Conservation (phyloP, 2,113 vertebrate species). For the Silurus asotus region DNA sequence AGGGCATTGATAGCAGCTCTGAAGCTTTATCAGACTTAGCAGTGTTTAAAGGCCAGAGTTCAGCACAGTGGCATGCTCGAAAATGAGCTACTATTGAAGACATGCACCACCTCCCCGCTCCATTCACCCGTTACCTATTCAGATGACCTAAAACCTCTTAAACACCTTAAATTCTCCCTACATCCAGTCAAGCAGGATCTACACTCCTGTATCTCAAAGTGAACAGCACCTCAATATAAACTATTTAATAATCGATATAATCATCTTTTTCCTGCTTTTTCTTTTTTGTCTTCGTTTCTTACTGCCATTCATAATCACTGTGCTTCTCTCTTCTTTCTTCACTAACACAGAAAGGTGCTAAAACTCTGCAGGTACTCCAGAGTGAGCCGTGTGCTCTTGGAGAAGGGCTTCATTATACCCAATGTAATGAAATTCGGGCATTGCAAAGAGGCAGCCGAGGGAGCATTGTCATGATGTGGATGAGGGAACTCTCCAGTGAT, state of each 20-base stretch:
- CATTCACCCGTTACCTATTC: constrained; percentile 20
- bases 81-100: constrained; percentile 34
- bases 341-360: constrained; percentile 86
- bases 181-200: constrained; percentile 27
- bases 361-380: constrained; percentile 87
- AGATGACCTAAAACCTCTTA: constrained; percentile 35
- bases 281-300: constrained; percentile 53
- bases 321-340: constrained; percentile 64
- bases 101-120: constrained; percentile 23
- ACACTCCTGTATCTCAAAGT: constrained; percentile 67
- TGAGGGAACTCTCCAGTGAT: constrained; percentile 70
- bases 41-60: constrained; percentile 62
- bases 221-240: constrained; percentile 72
- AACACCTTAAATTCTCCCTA: constrained; percentile 39
- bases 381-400: constrained; percentile 89
- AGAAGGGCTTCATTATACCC: constrained; percentile 97
- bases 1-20: constrained; percentile 73
- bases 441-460: constrained; percentile 93
- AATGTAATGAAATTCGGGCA: constrained; percentile 97
- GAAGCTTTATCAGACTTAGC: constrained; percentile 76
- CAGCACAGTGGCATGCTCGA: constrained; percentile 51
- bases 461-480: constrained; percentile 87
- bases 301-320: constrained; percentile 5
- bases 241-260: constrained; percentile 76
- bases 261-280: constrained; percentile 71